phyloP scores from a whole-genome alignment of 2,113 vertebrate genomes.

The Epinephelus lanceolatus region DNA sequence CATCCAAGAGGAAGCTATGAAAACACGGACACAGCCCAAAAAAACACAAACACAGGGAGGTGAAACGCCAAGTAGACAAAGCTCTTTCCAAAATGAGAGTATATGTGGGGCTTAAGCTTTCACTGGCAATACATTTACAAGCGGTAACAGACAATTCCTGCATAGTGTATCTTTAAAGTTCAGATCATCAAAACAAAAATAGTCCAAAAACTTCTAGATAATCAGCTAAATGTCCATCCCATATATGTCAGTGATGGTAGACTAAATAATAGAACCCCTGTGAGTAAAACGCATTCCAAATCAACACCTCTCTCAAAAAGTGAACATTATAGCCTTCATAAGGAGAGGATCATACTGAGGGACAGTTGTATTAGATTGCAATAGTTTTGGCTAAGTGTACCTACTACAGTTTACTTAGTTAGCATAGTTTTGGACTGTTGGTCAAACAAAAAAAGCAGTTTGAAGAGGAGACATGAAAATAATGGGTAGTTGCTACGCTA shows the following conservation, averaged over 20 bases:
- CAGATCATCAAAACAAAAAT: background rate
- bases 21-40: no score
- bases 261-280: constrained; percentile 1
- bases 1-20: no score
- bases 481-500: background rate
- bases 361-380: background rate
- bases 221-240: background rate
- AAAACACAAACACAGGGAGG: no score
- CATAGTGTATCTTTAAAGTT: no score
- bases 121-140: no score
- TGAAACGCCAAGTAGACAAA: no score
- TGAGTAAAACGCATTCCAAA: background rate
- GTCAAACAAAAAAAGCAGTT: background rate
- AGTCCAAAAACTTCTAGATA: background rate
- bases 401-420: background rate
- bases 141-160: no score
- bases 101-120: no score
- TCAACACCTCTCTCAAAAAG: background rate
- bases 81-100: no score
- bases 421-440: background rate
- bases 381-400: background rate
- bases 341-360: background rate
- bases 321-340: background rate
- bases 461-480: background rate
- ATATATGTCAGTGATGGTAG: background rate